Conservation (phyloP, 1,140 invertebrate species). For the Drosophila prosaltans region DNA sequence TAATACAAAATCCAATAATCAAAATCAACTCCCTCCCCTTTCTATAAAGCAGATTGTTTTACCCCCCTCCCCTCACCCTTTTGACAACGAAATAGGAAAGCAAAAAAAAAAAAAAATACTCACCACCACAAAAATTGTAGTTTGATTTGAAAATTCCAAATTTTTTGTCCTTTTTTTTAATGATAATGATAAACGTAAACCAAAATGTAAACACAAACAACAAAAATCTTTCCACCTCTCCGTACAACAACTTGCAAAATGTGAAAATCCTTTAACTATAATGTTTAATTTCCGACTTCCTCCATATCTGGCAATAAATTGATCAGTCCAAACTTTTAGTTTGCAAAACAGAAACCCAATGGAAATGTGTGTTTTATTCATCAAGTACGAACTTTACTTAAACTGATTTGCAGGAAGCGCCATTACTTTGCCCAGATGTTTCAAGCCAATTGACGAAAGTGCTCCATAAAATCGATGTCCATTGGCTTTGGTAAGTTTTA, state of each 20-base stretch:
- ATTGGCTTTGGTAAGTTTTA: no score
- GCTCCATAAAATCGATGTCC: no score
- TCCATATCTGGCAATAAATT: constrained; percentile 8
- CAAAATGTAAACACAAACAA: not conserved
- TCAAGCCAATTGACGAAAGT: no score
- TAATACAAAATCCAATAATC: constrained; percentile 4
- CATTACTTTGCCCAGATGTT: no score
- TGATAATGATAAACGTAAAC: not conserved
- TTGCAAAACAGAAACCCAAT: constrained; percentile 2
- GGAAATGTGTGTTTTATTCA: not conserved
- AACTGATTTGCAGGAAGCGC: no score
- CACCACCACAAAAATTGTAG: not conserved
- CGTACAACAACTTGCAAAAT: not conserved
- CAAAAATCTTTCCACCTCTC: not conserved
- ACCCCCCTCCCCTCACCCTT: not conserved
- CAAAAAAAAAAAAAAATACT: not conserved
- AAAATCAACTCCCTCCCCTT: not conserved
- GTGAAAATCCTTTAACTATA: not conserved
- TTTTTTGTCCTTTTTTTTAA: not conserved
- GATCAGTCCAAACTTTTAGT: constrained; percentile 9
- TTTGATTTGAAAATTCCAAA: not conserved
- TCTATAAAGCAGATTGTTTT: not conserved
- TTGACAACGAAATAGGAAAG: not conserved
- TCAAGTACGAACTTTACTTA: no score
- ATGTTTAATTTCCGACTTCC: not conserved